Evolutionary conservation across 2,797 vertebrate species (phyloP), one percentile per base, ranked within the genome.

Genomic region (Typhlichthys eigenmanni): DNA sequence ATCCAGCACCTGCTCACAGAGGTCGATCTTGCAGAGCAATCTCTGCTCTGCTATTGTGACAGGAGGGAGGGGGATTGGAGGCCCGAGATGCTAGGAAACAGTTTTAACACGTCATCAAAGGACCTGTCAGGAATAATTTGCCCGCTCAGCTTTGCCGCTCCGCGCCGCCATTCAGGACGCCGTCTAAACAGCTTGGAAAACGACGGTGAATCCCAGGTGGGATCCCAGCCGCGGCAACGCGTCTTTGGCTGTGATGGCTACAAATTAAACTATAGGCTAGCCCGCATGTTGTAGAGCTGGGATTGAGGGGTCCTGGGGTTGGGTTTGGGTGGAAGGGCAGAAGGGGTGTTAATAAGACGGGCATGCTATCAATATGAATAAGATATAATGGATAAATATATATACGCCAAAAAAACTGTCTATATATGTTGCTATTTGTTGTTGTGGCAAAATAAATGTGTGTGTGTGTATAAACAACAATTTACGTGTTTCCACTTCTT

Each of bases 1-100:
- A 88, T 88, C 85, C 79, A 86, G 85, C 89, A 91, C 87, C 88
- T 88, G 88, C 87, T 90, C 87, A 79, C 78, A 81, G 78, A 78
- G 84, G 76, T 88, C 86, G 85, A 79, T 85, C 85, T 84, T 85
- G 81, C 80, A 86, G 80, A 82, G 82, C 80, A 88, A 87, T 87
- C 85, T 88, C 69, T 71, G 74, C 76, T 46, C 75, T 19, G 78
- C 82, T 80, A 78, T 89, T 89, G 86, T 88, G 82, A 89, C 81
- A 83, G 13, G 69, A 73, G 84, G 74, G 32, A 66, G 62, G 69
- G 66, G 79, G 68, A 82, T 85, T 80, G 83, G 51, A 46, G 70
- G 79, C 76, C 71, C 63, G 64, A 29, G 24, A 14, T 34, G 51
- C n/a, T 11, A 71, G 72, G 71, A 81, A 78, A 73, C 67, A 55